Percentiles rank a stretch among this genome's conserved stretches.
phyloP scores from a whole-genome alignment of 2,797 vertebrate genomes.

The Harpagifer antarcticus region DNA sequence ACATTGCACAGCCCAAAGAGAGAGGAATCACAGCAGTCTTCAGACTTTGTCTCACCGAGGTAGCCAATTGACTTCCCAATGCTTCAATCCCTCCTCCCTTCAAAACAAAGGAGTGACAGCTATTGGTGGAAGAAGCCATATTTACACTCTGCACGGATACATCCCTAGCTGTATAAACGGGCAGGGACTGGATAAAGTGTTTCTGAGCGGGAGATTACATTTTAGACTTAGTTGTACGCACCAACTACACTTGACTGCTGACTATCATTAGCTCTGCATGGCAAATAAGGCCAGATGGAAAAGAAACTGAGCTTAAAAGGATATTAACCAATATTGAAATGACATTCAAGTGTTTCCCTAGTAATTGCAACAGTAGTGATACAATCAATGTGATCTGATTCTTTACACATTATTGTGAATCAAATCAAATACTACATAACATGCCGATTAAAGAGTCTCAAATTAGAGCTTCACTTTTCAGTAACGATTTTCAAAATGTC shows the following conservation, averaged over 20 bases:
- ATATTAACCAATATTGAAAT: slow-evolving; percentile 4
- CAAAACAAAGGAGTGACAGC: slow-evolving; percentile 78
- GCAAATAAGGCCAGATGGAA: slow-evolving; percentile 22
- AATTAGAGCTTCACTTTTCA: neutral
- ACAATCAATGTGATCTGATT: neutral
- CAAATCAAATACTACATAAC: neutral
- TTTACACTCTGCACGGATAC: slow-evolving; percentile 54
- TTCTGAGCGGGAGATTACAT: neutral
- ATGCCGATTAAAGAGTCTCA: neutral
- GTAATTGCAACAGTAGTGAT: neutral
- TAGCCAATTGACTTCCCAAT: slow-evolving; percentile 84
- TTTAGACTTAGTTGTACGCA: neutral
- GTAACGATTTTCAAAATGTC: neutral
- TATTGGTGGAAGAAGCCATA: slow-evolving; percentile 63
- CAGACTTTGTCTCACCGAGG: slow-evolving; percentile 83
- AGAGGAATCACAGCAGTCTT: slow-evolving; percentile 68
- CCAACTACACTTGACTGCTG: neutral
- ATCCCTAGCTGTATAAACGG: slow-evolving; percentile 52
- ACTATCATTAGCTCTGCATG: slow-evolving; percentile 2
- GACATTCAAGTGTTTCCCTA: neutral
- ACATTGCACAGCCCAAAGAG: slow-evolving; percentile 35
- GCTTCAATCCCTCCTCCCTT: slow-evolving; percentile 87
- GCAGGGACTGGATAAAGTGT: slow-evolving; percentile 22
- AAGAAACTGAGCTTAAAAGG: slow-evolving; percentile 16
- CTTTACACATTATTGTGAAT: neutral